A percentile compares a stretch with the other conserved stretches of the same genome.
Conservation (phyloP, 2,113 vertebrate species). For the Terrapene triunguis region DNA sequence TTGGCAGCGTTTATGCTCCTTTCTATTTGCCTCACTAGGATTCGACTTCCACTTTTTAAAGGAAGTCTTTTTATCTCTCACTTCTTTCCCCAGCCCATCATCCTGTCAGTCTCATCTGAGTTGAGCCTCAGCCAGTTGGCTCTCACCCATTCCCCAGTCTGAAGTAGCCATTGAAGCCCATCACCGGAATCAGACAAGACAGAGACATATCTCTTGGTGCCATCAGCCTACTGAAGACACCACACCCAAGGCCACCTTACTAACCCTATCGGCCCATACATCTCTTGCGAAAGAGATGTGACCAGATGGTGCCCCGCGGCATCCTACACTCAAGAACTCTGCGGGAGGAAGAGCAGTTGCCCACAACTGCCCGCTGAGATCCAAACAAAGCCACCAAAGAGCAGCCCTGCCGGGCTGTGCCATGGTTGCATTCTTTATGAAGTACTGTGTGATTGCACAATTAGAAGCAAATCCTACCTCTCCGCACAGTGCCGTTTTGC, state of each 20-base stretch:
- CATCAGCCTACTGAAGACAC: not conserved
- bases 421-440: not conserved
- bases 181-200: not conserved
- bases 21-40: no score
- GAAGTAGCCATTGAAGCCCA: not conserved
- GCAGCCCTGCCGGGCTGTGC: not conserved
- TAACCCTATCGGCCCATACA: not conserved
- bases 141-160: not conserved
- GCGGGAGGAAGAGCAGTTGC: not conserved
- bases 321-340: not conserved
- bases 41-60: no score
- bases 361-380: not conserved
- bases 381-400: not conserved
- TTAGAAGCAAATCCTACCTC: not conserved
- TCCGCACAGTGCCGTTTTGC: not conserved
- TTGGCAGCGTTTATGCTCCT: no score
- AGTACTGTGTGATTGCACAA: not conserved
- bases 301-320: fast-evolving
- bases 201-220: not conserved
- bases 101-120: not conserved
- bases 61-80: no score
- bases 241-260: not conserved
- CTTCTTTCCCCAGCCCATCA: not conserved
- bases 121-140: not conserved
- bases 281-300: not conserved